These are phyloP conservation scores for Poeciliopsis turrubarensis DNA, from an alignment of 2,113 vertebrate species.

Conservation along the genomic window DNA sequence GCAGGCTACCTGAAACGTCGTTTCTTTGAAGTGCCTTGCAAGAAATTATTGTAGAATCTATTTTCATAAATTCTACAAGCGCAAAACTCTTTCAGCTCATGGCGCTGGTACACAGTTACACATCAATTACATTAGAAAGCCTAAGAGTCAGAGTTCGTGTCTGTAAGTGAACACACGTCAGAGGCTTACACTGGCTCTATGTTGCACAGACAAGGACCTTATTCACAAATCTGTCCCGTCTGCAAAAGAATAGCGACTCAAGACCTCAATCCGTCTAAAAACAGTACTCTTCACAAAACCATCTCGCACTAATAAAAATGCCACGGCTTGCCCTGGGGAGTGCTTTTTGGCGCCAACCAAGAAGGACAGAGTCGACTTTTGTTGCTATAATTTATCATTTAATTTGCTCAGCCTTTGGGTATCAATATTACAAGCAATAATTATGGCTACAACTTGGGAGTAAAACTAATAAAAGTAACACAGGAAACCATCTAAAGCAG, in stretches of 20 bases:
- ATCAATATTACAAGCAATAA: background rate
- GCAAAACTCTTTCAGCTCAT: too few species aligned
- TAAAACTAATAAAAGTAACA: background rate
- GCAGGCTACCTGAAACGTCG: too few species aligned
- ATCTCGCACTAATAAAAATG: background rate
- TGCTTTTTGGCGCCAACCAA: background rate
- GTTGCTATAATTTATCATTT: constrained; percentile 1
- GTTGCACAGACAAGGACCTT: constrained; percentile 10
- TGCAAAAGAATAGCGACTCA: background rate
- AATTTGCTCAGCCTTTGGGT: background rate
- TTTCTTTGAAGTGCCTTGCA: too few species aligned
- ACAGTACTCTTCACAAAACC: background rate
- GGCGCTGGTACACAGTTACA: background rate
- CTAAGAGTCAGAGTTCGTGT: background rate
- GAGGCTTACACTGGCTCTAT: background rate
- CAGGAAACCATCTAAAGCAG: background rate
- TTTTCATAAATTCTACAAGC: too few species aligned
- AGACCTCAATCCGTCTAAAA: background rate
- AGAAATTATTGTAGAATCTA: too few species aligned
- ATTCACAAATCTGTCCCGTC: constrained; percentile 9
- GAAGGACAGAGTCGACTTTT: background rate
- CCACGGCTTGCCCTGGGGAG: background rate
- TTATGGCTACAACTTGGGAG: background rate
- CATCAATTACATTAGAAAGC: background rate
- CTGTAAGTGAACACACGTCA: background rate